phyloP scores from a whole-genome alignment of 2,888 invertebrate genomes.

The Stictocephala bisonia region DNA sequence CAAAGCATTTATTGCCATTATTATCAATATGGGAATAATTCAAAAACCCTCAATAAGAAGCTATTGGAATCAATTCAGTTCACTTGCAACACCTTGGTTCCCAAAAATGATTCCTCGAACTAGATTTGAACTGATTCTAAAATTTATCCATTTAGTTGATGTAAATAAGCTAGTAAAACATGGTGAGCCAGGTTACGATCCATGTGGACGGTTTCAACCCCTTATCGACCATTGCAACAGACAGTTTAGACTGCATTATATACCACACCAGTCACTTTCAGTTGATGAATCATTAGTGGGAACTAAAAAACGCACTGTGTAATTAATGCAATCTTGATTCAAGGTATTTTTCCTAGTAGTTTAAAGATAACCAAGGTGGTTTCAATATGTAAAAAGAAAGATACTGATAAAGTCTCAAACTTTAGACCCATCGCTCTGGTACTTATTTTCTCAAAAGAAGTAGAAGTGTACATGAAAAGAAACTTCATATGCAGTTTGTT shows the following conservation, averaged over 20 bases:
- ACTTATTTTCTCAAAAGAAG: too few species aligned
- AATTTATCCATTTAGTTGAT: slow-evolving; percentile 40
- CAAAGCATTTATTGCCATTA: slow-evolving; percentile 36
- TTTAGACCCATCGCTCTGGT: too few species aligned
- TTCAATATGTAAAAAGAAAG: too few species aligned
- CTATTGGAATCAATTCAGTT: slow-evolving; percentile 4
- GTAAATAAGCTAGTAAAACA: neutral
- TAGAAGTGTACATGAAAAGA: too few species aligned
- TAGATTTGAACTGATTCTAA: slow-evolving; percentile 33
- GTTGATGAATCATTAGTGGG: slow-evolving; percentile 40
- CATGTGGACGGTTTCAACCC: slow-evolving; percentile 36
- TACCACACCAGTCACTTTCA: slow-evolving; percentile 10
- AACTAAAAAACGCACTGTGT: slow-evolving; percentile 41
- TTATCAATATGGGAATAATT: slow-evolving; percentile 29
- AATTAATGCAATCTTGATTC: too few species aligned
- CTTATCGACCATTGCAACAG: slow-evolving; percentile 37
- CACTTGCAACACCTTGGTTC: slow-evolving; percentile 30
- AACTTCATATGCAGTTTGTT: too few species aligned
- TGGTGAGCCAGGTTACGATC: slow-evolving; percentile 8
- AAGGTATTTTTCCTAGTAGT: too few species aligned
- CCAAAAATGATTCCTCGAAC: slow-evolving; percentile 24
- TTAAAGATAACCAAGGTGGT: too few species aligned
- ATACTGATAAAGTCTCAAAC: too few species aligned
- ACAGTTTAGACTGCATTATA: slow-evolving; percentile 15
- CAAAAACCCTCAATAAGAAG: slow-evolving; percentile 1